These are phyloP conservation scores for Rhinopithecus roxellana DNA, from an alignment of 2,113 vertebrate species.

Conservation along the genomic window DNA sequence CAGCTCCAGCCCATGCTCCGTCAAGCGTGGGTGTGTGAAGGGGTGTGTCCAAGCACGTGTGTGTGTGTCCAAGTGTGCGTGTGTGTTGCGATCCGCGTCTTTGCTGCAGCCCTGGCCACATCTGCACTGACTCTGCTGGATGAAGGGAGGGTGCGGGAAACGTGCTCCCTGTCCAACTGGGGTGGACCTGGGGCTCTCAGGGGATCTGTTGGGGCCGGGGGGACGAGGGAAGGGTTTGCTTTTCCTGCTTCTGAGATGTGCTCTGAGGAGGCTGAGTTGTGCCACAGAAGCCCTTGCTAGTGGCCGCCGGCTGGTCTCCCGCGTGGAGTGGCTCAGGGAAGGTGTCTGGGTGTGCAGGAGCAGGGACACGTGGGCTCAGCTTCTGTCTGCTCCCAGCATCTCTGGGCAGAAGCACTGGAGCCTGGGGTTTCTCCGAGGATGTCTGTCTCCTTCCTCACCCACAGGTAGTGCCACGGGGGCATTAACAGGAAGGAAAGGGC, in stretches of 20 bases:
- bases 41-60: too few species aligned
- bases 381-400: accelerated
- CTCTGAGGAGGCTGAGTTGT: neutral
- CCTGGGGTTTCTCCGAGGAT: neutral
- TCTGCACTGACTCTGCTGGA: neutral
- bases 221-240: neutral
- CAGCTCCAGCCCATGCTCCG: neutral
- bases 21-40: accelerated
- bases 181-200: neutral
- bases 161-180: accelerated
- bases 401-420: neutral
- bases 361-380: accelerated
- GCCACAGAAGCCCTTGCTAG: accelerated
- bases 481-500: neutral
- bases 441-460: neutral
- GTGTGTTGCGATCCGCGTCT: accelerated
- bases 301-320: neutral
- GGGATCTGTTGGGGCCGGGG: accelerated
- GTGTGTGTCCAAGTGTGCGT: too few species aligned
- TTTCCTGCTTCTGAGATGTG: neutral
- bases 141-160: accelerated
- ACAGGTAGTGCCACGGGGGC: neutral
- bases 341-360: accelerated
- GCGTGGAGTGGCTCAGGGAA: accelerated
- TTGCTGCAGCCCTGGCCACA: accelerated